These are phyloP conservation scores for Aquatica leii DNA, from an alignment of 2,888 invertebrate genomes.

Conservation along the genomic window DNA sequence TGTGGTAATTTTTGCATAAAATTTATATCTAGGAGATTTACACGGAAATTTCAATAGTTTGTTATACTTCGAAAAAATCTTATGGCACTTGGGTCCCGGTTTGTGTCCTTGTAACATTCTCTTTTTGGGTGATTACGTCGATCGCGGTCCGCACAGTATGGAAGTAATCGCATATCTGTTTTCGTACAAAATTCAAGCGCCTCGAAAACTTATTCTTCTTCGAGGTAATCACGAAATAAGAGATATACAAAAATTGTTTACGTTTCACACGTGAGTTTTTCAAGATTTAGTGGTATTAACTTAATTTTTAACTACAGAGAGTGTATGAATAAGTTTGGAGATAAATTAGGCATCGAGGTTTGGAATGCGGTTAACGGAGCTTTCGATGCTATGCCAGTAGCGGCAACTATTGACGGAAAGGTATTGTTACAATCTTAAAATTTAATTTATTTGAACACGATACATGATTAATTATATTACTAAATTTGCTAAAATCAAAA, in stretches of 20 bases:
- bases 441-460: no score
- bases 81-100: constrained; percentile 74
- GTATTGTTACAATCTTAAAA: no score
- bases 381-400: constrained; percentile 77
- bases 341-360: constrained; percentile 67
- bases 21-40: constrained; percentile 74
- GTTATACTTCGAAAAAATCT: constrained; percentile 71
- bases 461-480: no score
- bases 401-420: constrained; percentile 77
- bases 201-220: constrained; percentile 69
- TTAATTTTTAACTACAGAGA: constrained; percentile 63
- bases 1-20: no score
- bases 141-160: constrained; percentile 72
- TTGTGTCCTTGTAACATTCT: constrained; percentile 71
- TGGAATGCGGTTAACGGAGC: constrained; percentile 76
- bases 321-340: constrained; percentile 74
- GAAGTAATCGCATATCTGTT: constrained; percentile 77
- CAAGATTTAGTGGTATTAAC: neutral
- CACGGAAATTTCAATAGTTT: constrained; percentile 78
- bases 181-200: constrained; percentile 74
- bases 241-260: constrained; percentile 76
- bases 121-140: constrained; percentile 82
- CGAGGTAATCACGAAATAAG: constrained; percentile 82
- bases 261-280: constrained; percentile 69
- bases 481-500: no score